These are phyloP conservation scores for Macrosteles quadrilineatus DNA, from an alignment of 1,140 invertebrate genomes.

Conservation along the genomic window DNA sequence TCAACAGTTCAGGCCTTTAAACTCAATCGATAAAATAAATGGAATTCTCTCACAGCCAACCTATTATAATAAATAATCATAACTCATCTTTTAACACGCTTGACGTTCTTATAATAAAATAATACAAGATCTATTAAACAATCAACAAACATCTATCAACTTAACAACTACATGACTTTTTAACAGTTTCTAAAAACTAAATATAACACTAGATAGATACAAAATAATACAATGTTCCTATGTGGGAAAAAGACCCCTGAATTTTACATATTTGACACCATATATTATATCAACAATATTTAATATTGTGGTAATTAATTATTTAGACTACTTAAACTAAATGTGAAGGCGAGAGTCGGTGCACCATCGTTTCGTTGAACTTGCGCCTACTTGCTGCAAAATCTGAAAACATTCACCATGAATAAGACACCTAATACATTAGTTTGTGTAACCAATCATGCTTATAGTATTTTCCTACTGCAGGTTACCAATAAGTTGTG, in stretches of 20 bases:
- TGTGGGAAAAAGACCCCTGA: background rate
- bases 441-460: no score
- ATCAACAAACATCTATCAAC: background rate
- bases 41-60: constrained; percentile 25
- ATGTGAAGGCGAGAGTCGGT: constrained; percentile 9
- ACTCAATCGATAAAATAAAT: constrained; percentile 8
- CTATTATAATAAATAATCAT: constrained; percentile 22
- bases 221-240: constrained; percentile 8
- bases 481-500: no score
- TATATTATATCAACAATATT: constrained; percentile 21
- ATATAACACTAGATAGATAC: constrained; percentile 12
- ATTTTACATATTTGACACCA: constrained; percentile 24
- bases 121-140: background rate
- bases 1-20: background rate
- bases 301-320: background rate
- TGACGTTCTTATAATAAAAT: constrained; percentile 16
- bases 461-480: no score
- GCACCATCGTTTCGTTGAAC: constrained; percentile 13
- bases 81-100: constrained; percentile 2
- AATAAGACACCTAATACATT: no score
- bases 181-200: constrained; percentile 13
- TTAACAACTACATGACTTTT: constrained; percentile 15
- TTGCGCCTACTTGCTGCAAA: background rate
- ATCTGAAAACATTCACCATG: no score
- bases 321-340: constrained; percentile 2